Evolutionary conservation across 2,888 invertebrate species (phyloP).

Genomic region (Uloborus plumipes): DNA sequence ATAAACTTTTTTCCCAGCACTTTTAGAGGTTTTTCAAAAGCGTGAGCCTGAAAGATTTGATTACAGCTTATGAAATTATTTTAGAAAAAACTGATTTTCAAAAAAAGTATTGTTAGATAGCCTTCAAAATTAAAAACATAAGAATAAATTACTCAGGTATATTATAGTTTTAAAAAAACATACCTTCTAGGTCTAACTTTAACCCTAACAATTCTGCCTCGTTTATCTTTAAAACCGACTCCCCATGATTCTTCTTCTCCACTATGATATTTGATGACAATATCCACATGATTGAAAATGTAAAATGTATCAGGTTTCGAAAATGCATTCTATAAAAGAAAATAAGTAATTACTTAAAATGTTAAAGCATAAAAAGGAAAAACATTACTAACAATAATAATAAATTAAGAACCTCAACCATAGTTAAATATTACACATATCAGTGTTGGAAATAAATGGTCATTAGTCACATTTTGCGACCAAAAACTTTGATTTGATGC

Average conservation of each 20-base stretch:
- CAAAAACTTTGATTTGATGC: too few relatives aligned
- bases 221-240: constrained; percentile 81
- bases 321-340: constrained; percentile 67
- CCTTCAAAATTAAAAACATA: too few relatives aligned
- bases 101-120: too few relatives aligned
- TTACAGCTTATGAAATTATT: too few relatives aligned
- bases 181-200: constrained; percentile 74
- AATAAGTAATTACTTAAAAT: constrained; percentile 1
- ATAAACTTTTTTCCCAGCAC: too few relatives aligned
- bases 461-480: too few relatives aligned
- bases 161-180: background rate
- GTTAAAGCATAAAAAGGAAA: background rate
- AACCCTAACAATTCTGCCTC: constrained; percentile 84
- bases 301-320: constrained; percentile 82
- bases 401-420: background rate
- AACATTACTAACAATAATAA: too few relatives aligned
- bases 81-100: too few relatives aligned
- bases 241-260: constrained; percentile 91
- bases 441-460: too few relatives aligned
- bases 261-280: constrained; percentile 93
- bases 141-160: too few relatives aligned
- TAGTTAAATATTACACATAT: background rate
- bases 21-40: too few relatives aligned
- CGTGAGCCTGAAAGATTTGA: too few relatives aligned
- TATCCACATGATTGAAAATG: constrained; percentile 96